Conservation (phyloP, 2,797 vertebrate genomes). For the Micrastur ruficollis region DNA sequence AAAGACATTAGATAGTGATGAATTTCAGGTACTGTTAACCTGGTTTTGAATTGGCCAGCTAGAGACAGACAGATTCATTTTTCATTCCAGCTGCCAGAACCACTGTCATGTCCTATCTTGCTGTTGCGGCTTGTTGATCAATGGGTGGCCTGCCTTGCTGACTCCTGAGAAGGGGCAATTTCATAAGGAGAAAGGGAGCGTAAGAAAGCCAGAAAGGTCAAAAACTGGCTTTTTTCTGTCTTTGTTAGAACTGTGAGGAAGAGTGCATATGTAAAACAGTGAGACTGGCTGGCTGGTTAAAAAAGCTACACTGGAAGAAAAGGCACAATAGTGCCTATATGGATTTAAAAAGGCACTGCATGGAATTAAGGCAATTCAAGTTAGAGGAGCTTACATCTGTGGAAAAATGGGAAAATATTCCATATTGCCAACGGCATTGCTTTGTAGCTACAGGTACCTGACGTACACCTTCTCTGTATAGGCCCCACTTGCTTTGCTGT, state of each 20-base stretch:
- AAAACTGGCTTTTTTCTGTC: not conserved
- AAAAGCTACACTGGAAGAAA: not conserved
- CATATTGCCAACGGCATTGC: not conserved
- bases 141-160: not conserved
- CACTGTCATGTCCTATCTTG: not conserved
- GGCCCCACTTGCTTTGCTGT: not conserved
- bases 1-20: slow-evolving; percentile 62
- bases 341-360: not conserved
- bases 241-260: not conserved
- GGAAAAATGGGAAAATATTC: not conserved
- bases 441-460: not conserved
- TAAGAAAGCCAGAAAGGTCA: not conserved
- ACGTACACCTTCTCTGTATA: rapidly evolving
- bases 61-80: slow-evolving; percentile 56
- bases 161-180: not conserved
- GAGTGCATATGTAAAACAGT: not conserved
- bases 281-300: not conserved
- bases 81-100: slow-evolving; percentile 34
- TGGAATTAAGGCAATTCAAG: not conserved
- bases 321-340: not conserved
- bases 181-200: not conserved
- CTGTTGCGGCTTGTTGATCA: slow-evolving; percentile 9
- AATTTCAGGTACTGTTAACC: slow-evolving; percentile 65
- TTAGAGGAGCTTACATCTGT: not conserved
- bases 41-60: slow-evolving; percentile 58